Percentiles rank a stretch among this genome's conserved stretches.
phyloP scores from a whole-genome alignment of 2,113 vertebrate species.

The Colistium nudipinnis region DNA sequence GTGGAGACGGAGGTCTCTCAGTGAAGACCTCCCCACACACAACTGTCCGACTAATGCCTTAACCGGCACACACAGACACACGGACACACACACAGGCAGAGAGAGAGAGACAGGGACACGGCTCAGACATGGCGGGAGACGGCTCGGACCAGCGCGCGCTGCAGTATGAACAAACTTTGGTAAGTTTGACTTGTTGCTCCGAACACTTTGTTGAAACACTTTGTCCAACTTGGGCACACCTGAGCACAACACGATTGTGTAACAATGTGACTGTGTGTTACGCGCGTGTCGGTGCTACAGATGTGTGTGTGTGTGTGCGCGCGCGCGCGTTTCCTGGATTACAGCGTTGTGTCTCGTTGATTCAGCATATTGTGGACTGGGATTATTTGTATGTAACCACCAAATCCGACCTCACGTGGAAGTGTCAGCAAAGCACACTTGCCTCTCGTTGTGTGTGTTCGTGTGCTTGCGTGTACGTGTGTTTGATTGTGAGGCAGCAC shows the following conservation, averaged over 20 bases:
- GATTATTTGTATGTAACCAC: too few species aligned
- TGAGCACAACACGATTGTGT: background rate
- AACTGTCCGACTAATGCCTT: slow-evolving; percentile 22
- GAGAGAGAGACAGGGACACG: slow-evolving; percentile 11
- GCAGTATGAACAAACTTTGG: slow-evolving; percentile 96
- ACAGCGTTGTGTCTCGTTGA: too few species aligned
- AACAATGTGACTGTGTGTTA: too few species aligned
- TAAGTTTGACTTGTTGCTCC: slow-evolving; percentile 79
- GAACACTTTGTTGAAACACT: slow-evolving; percentile 50
- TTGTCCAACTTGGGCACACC: too few species aligned
- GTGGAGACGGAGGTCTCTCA: slow-evolving; percentile 37
- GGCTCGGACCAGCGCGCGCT: slow-evolving; percentile 90
- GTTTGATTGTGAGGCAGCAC: background rate
- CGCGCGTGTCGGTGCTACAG: too few species aligned
- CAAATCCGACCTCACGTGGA: too few species aligned
- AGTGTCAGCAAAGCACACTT: too few species aligned
- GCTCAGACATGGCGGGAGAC: slow-evolving; percentile 84
- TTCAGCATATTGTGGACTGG: too few species aligned
- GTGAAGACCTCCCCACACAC: slow-evolving; percentile 14
- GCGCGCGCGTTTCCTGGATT: too few species aligned
- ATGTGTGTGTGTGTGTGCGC: too few species aligned
- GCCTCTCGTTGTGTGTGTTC: background rate
- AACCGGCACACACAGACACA: background rate
- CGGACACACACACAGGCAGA: background rate
- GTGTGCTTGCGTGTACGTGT: background rate